These are phyloP conservation scores for Sebastes vulpes DNA, from an alignment of 2,797 vertebrate species.

Conservation along the genomic window DNA sequence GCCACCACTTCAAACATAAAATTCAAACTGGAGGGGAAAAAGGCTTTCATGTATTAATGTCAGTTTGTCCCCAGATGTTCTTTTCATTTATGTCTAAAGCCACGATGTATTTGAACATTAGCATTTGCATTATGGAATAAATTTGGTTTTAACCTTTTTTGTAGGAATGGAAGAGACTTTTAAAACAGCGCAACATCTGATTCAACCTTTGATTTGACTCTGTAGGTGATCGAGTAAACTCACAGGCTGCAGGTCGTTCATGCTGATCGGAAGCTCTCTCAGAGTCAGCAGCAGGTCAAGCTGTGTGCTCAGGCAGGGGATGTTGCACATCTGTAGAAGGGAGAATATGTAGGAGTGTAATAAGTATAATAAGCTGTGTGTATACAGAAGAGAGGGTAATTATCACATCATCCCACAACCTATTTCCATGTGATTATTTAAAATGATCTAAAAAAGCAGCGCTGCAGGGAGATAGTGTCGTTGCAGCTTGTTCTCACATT, in stretches of 20 bases:
- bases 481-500: conserved; percentile 13
- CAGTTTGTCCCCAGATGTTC: conserved; percentile 40
- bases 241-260: conserved; percentile 87
- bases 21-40: conserved; percentile 30
- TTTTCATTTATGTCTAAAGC: conserved; percentile 52
- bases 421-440: conserved; percentile 56
- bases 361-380: conserved; percentile 9
- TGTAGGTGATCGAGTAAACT: conserved; percentile 55
- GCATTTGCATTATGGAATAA: conserved; percentile 24
- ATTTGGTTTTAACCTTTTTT: neutral
- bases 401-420: conserved; percentile 26
- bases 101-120: conserved; percentile 40
- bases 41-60: conserved; percentile 62
- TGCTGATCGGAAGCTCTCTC: conserved; percentile 86
- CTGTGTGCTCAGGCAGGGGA: conserved; percentile 85
- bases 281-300: conserved; percentile 88
- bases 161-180: neutral
- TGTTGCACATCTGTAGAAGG: conserved; percentile 88
- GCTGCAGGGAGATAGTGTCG: neutral
- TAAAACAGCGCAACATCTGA: conserved; percentile 8
- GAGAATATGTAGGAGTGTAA: conserved; percentile 17
- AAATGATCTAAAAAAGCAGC: conserved; percentile 16
- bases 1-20: conserved; percentile 45
- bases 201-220: conserved; percentile 12
- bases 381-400: conserved; percentile 21